These are phyloP conservation scores for Turritopsis rubra DNA, from an alignment of 30 jellyfish, hydroid and myxozoan species.

Conservation along the genomic window DNA sequence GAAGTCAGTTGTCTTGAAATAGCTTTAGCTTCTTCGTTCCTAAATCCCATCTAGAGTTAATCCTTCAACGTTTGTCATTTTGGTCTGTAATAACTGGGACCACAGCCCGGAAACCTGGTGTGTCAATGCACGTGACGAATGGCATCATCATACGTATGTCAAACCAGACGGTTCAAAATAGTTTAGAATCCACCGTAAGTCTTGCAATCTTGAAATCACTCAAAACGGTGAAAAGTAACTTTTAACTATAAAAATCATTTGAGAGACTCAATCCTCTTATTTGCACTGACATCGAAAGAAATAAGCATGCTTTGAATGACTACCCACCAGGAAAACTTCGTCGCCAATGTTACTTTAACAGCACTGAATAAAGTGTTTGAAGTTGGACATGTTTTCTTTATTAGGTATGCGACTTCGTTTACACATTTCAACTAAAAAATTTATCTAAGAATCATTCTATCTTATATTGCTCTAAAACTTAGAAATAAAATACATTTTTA, in stretches of 20 bases:
- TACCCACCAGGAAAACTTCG: neutral
- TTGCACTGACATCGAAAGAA: neutral
- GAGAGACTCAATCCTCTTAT: neutral
- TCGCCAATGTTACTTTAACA: neutral
- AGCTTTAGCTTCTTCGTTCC: neutral
- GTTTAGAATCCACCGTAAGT: neutral
- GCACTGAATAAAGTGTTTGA: slow-evolving; percentile 5
- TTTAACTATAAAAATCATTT: neutral
- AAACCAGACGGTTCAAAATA: neutral
- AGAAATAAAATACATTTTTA: neutral
- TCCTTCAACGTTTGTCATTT: slow-evolving; percentile 13
- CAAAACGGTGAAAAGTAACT: neutral
- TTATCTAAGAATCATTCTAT: neutral
- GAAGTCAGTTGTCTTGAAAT: neutral
- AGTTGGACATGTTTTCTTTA: slow-evolving; percentile 19
- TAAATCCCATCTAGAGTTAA: neutral
- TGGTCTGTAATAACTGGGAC: slow-evolving; percentile 18
- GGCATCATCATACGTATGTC: slow-evolving; percentile 13
- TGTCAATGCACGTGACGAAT: slow-evolving; percentile 10
- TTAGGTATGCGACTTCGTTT: neutral
- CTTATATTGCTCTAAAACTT: neutral
- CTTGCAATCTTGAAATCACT: neutral
- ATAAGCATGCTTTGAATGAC: neutral
- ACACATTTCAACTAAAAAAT: neutral
- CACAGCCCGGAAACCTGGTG: slow-evolving; percentile 26